Base-by-base conservation (phyloP, 2,113 vertebrate genomes). In the Diphyllodes magnificus region DNA sequence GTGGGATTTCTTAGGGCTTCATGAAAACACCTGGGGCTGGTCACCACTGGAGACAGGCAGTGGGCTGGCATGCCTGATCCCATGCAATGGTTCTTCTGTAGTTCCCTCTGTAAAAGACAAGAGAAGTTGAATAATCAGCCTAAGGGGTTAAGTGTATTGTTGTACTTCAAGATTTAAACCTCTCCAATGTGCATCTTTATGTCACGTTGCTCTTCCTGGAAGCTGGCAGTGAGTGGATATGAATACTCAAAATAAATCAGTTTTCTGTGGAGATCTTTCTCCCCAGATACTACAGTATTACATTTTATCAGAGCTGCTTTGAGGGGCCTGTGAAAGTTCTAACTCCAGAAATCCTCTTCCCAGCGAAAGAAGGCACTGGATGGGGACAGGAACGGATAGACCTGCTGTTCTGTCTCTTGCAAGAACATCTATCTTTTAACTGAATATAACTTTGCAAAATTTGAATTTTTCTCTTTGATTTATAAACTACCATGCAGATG, bases 391-490 rank as follows among this genome's bases (percentile, higher is more conserved):
- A 85, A 18, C 69, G 80, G 31, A 33, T 1, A 57, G 20, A 61
- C 18, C 0, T 0, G 15, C 27, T 9, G 0, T 64, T 82, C 30
- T 61, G 3, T 69, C 57, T 75, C 50, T 13, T 60, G 10, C 63
- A n/a, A 76, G 40, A 95, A 33, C 10, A 31, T 72, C n/a, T 45
- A 6, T 59, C 50, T 91, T 91, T 57, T 72, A 51, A 81, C 19
- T 21, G 65, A 50, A 59, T n/a, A 13, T 28, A 54, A 50, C 33
- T 44, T 65, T 5, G 14, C 0, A 1, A 59, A 89, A 73, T 59
- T 35, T 42, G 4, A 10, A 40, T 3, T 49, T 81, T 93, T 69
- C 27, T 72, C 20, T 82, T 78, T 72, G 27, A 42, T 85, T 90
- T 37, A 28, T 90, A 56, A 90, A 30, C 44, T 50, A 2, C 28